Conservation (phyloP, 1,140 invertebrate species). For the Sinonovacula constricta region DNA sequence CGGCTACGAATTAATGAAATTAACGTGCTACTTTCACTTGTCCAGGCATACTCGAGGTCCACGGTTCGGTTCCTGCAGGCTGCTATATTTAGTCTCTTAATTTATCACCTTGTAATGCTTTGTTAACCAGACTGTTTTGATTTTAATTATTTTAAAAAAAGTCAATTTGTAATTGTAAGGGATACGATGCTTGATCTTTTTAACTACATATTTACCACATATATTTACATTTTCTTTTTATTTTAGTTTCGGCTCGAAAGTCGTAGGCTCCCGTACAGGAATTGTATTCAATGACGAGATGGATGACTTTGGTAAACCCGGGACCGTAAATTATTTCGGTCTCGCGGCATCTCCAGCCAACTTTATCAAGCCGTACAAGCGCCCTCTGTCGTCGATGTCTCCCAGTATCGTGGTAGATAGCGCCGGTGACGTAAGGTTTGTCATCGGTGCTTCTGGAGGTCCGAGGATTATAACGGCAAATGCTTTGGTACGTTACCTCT, state of each 20-base stretch:
- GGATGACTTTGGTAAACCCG: slow-evolving; percentile 95
- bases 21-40: too few relatives aligned
- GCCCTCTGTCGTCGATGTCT: slow-evolving; percentile 94
- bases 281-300: slow-evolving; percentile 96
- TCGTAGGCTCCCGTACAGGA: slow-evolving; percentile 85
- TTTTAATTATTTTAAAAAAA: too few relatives aligned
- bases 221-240: too few relatives aligned
- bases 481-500: slow-evolving; percentile 83
- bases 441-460: slow-evolving; percentile 94
- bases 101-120: too few relatives aligned
- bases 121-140: too few relatives aligned
- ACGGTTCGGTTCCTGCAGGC: too few relatives aligned
- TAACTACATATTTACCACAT: too few relatives aligned
- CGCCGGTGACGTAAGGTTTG: slow-evolving; percentile 84
- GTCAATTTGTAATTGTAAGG: too few relatives aligned
- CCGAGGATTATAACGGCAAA: slow-evolving; percentile 92
- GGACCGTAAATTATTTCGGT: slow-evolving; percentile 86
- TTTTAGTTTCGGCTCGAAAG: slow-evolving; percentile 79
- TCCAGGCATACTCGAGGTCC: too few relatives aligned
- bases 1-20: too few relatives aligned
- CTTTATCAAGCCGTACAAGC: slow-evolving; percentile 88
- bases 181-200: too few relatives aligned
- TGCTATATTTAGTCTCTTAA: too few relatives aligned
- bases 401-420: slow-evolving; percentile 89
- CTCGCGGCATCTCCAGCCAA: slow-evolving; percentile 84